Evolutionary conservation across 2,113 vertebrate genomes (phyloP).

Genomic region (Tricholaema leucomelas): DNA sequence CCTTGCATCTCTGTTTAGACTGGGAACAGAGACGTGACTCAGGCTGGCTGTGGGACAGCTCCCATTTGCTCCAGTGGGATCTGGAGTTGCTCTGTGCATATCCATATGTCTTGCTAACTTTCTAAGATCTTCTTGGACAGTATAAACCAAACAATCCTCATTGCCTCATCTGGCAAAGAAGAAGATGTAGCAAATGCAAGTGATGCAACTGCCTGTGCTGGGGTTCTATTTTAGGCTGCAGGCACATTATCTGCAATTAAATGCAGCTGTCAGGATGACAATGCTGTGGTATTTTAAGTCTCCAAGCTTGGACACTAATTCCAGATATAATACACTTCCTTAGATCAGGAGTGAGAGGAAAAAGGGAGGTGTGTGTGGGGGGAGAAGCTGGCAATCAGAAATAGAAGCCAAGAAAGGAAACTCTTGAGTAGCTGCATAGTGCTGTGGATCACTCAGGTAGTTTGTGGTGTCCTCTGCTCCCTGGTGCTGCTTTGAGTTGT

Average conservation of each 20-base stretch:
- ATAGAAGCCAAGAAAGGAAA: background rate
- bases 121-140: conserved; percentile 21
- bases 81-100: background rate
- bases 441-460: background rate
- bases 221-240: conserved; percentile 21
- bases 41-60: background rate
- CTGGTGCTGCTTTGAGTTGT: background rate
- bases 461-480: background rate
- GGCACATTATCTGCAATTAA: conserved; percentile 19
- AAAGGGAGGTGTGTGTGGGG: no score
- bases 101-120: conserved; percentile 5
- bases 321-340: background rate
- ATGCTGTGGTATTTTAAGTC: background rate
- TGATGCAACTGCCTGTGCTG: background rate
- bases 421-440: background rate
- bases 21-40: background rate
- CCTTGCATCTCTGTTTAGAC: background rate
- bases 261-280: conserved; percentile 1
- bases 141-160: background rate
- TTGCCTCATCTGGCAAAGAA: conserved; percentile 32
- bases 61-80: background rate
- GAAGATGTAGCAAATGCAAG: background rate
- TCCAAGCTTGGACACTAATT: background rate
- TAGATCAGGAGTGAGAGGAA: background rate
- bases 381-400: background rate